Conservation (phyloP, 2,888 invertebrate species). For the Pheosia tremula region DNA sequence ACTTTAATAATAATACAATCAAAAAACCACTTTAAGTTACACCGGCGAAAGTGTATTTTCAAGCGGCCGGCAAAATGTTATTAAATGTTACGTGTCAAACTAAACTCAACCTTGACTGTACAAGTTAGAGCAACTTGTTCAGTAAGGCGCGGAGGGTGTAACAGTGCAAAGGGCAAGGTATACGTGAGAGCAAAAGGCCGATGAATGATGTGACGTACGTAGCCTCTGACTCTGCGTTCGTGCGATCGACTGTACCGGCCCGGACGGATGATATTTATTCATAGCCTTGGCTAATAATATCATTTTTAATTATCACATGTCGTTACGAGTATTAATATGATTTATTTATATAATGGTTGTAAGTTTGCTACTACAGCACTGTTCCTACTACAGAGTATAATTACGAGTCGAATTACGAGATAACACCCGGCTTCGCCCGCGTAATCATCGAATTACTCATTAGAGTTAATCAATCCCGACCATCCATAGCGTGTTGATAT, state of each 20-base stretch:
- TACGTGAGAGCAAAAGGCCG: conserved; percentile 66
- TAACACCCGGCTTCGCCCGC: no score
- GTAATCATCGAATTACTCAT: no score
- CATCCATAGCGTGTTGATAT: no score
- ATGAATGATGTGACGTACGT: conserved; percentile 76
- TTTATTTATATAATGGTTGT: conserved; percentile 35
- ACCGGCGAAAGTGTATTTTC: conserved; percentile 14
- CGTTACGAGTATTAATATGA: conserved; percentile 32
- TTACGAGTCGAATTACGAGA: no score
- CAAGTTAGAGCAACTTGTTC: conserved; percentile 36
- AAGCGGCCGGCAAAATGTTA: conserved; percentile 7
- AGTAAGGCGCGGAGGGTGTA: conserved; percentile 23
- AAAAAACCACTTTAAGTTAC: conserved; percentile 18
- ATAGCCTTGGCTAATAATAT: conserved; percentile 45
- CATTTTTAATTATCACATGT: conserved; percentile 41
- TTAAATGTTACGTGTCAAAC: conserved; percentile 17
- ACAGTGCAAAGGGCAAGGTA: conserved; percentile 51
- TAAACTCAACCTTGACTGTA: conserved; percentile 22
- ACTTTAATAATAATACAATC: conserved; percentile 12
- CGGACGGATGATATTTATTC: conserved; percentile 45
- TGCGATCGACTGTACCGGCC: conserved; percentile 57
- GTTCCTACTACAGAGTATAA: conserved; percentile 15
- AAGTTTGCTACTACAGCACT: conserved; percentile 39
- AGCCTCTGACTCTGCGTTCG: conserved; percentile 69
- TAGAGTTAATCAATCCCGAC: no score